phyloP scores from a whole-genome alignment of 2,888 invertebrate species.

The Zootermopsis nevadensis region DNA sequence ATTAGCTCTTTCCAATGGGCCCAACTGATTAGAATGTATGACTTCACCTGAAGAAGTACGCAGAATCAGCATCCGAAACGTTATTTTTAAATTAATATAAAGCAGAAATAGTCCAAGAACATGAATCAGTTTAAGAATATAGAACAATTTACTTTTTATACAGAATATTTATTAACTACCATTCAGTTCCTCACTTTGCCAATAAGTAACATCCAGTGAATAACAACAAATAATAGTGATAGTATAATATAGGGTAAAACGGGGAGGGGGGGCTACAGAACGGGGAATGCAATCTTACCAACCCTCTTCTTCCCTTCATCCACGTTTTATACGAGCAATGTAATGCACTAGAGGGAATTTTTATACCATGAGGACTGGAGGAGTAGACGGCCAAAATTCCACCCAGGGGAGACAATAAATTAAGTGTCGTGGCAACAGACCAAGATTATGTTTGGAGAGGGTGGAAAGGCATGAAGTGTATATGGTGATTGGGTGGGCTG shows the following conservation, averaged over 20 bases:
- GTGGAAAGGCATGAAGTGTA: constrained; percentile 41
- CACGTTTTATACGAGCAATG: constrained; percentile 9
- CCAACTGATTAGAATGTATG: too few relatives aligned
- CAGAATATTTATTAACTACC: not conserved
- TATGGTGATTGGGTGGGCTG: constrained; percentile 43
- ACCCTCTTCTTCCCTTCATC: not conserved
- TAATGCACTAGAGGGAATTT: constrained; percentile 38
- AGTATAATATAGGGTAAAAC: not conserved
- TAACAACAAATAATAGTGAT: not conserved
- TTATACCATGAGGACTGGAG: constrained; percentile 15
- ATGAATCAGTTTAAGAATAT: too few relatives aligned
- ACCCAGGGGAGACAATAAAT: constrained; percentile 47
- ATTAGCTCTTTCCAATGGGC: too few relatives aligned
- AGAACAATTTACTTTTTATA: not conserved
- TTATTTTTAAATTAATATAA: too few relatives aligned
- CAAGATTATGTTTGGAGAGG: constrained; percentile 47
- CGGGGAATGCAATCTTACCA: not conserved
- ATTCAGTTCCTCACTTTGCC: not conserved
- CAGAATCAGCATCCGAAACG: too few relatives aligned
- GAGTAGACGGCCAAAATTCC: constrained; percentile 38
- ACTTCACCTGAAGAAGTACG: too few relatives aligned
- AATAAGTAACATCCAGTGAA: not conserved
- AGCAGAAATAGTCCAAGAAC: too few relatives aligned
- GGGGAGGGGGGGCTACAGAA: not conserved
- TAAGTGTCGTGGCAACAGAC: constrained; percentile 49